phyloP scores from a whole-genome alignment of 2,797 vertebrate genomes.

The Euthynnus affinis region DNA sequence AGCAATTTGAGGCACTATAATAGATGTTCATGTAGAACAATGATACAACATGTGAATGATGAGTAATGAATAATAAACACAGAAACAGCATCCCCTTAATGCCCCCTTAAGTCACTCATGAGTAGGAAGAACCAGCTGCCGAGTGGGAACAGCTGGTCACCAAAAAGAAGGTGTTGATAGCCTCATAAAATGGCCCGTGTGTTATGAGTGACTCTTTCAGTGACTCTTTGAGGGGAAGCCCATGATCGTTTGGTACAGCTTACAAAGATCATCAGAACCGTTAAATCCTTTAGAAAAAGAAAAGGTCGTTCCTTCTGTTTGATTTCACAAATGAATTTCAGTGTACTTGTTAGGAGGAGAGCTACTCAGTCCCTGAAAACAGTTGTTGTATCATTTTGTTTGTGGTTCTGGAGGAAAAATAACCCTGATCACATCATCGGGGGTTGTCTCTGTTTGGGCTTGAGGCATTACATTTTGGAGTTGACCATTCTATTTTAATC shows the following conservation, averaged over 20 bases:
- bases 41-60: neutral
- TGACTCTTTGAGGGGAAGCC: no score
- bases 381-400: no score
- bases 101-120: neutral
- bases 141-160: slow-evolving; percentile 27
- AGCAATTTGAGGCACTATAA: neutral
- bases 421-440: no score
- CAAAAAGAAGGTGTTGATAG: slow-evolving; percentile 15
- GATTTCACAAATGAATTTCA: no score
- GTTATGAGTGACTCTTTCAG: neutral
- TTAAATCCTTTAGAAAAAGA: neutral
- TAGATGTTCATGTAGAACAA: neutral
- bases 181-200: neutral
- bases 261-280: neutral
- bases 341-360: no score
- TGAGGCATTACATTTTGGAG: no score
- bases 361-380: no score
- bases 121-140: neutral
- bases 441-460: no score
- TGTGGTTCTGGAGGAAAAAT: no score
- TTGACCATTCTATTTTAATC: no score
- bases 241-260: neutral
- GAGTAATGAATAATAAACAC: neutral
- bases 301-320: no score
- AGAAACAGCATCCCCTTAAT: neutral